These are phyloP conservation scores for Arbacia lixula DNA, from an alignment of 53 echinoderm and acorn worm genomes.

Conservation along the genomic window DNA sequence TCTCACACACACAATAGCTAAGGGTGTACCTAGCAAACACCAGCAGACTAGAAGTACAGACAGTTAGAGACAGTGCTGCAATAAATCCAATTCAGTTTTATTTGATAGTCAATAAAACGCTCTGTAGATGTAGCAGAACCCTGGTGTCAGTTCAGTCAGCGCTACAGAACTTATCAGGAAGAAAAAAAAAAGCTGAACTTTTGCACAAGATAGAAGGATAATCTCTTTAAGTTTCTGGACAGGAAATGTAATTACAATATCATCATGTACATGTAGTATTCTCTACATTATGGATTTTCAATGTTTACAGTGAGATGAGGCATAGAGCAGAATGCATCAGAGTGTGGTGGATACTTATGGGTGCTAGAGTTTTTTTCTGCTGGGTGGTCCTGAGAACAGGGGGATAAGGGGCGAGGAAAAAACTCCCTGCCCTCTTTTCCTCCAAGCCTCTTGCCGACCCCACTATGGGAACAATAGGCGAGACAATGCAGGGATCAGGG, in stretches of 20 bases:
- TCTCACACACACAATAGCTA: not conserved
- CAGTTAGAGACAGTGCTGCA: constrained; percentile 50
- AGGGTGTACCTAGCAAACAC: constrained; percentile 41
- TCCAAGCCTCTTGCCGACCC: constrained; percentile 25
- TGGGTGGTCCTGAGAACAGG: constrained; percentile 36
- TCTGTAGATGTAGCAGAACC: constrained; percentile 27
- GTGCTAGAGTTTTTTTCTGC: constrained; percentile 11
- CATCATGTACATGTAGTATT: too few relatives aligned
- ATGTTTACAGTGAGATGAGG: too few relatives aligned
- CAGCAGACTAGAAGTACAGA: constrained; percentile 56
- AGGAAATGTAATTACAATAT: too few relatives aligned
- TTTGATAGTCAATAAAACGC: constrained; percentile 57
- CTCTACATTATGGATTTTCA: too few relatives aligned
- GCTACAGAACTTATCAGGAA: not conserved
- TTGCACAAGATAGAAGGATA: too few relatives aligned
- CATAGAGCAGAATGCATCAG: too few relatives aligned
- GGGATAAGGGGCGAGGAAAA: not conserved
- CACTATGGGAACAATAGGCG: constrained; percentile 29
- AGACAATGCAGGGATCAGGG: not conserved
- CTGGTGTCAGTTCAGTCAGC: not conserved
- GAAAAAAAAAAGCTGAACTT: too few relatives aligned
- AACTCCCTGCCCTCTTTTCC: constrained; percentile 1
- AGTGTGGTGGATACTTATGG: too few relatives aligned
- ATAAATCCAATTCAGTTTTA: constrained; percentile 62
- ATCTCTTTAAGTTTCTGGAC: too few relatives aligned